Percentiles rank a stretch among this genome's conserved stretches.
phyloP scores from a whole-genome alignment of 2,888 invertebrate genomes.

The Ennomos fuscantarius region DNA sequence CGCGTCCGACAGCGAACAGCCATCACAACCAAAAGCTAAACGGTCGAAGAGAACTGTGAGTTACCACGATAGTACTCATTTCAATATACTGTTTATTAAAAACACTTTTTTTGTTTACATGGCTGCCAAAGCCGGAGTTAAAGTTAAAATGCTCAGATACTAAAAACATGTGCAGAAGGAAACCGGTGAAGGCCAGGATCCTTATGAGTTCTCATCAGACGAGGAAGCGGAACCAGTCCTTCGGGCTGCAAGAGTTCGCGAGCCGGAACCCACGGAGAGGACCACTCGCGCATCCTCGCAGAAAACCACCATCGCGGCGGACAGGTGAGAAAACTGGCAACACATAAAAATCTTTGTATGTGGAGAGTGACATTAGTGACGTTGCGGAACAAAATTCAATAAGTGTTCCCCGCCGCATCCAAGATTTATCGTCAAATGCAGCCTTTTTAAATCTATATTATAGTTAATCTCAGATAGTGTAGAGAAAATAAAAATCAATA shows the following conservation, averaged over 20 bases:
- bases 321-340: slow-evolving; percentile 48
- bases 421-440: no score
- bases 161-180: slow-evolving; percentile 26
- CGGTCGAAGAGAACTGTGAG: slow-evolving; percentile 70
- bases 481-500: no score
- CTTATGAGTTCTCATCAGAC: slow-evolving; percentile 75
- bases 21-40: slow-evolving; percentile 65
- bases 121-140: no score
- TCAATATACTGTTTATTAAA: no score
- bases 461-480: no score
- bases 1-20: slow-evolving; percentile 55
- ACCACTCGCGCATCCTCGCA: slow-evolving; percentile 43
- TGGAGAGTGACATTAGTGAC: no score
- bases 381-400: no score
- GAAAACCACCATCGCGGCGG: slow-evolving; percentile 47
- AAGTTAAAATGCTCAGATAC: no score
- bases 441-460: no score
- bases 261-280: slow-evolving; percentile 52
- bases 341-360: no score
- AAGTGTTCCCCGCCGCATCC: no score
- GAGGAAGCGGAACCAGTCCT: slow-evolving; percentile 73
- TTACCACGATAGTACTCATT: background rate
- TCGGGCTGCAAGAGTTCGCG: slow-evolving; percentile 58
- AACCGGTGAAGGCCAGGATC: slow-evolving; percentile 50
- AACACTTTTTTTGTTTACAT: no score